Evolutionary conservation across 2,113 vertebrate species (phyloP), one percentile per base, ranked within the genome.

Genomic region (Lasiurus cinereus): DNA sequence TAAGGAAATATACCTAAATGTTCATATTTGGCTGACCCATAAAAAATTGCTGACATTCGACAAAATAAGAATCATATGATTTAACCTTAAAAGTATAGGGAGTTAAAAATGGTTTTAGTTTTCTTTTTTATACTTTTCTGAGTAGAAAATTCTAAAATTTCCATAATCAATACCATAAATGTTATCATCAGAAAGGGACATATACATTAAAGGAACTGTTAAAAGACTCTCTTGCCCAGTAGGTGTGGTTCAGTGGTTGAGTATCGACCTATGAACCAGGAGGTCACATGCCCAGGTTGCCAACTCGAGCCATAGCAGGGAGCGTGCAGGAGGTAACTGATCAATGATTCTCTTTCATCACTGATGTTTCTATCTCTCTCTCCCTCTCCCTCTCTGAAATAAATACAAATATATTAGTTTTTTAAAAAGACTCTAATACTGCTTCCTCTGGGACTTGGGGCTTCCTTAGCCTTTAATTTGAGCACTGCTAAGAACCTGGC

Each of bases 61-160:
- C 24, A 39, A 94, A 92, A 21, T 27, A 39, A 66, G 9, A 64
- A 33, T 66, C 31, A 48, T 29, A 22, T 18, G 4, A 56, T 48
- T 69, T 52, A 74, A 64, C 24, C 46, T n/a, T 46, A 29, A 52
- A 31, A 39, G 36, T 39, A 83, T 16, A 0, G 14, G 8, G 22
- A 11, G 39, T 33, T 67, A 18, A n/a, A 33, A 50, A 82, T 73
- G 54, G 15, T 39, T 80, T 90, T 43, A 85, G 24, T 83, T 79
- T 64, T 54, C 19, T 74, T 86, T 92, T 86, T 83, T 19, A 39
- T 59, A 85, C 11, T 94, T 89, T 70, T 50, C 36, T 54, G 14
- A 64, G 31, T 14, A 96, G 64, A n/a, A 96, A 66, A 93, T 69
- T 52, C 39, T 19, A 93, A 36, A 52, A 15, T 52, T 77, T 91